phyloP scores from a whole-genome alignment of 2,113 vertebrate genomes.

The Perca fluviatilis region DNA sequence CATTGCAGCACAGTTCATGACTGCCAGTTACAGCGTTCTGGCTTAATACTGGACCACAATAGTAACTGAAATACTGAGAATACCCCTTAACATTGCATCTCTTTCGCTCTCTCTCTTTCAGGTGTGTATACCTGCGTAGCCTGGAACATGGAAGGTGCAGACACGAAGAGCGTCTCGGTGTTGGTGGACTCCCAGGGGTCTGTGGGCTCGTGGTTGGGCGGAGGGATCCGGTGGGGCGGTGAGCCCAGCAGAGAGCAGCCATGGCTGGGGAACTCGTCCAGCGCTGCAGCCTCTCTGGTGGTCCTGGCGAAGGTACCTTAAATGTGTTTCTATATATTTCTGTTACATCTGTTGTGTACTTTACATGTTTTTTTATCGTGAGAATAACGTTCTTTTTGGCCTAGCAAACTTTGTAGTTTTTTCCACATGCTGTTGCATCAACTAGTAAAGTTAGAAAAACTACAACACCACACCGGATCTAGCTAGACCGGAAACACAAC shows the following conservation, averaged over 20 bases:
- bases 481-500: no score
- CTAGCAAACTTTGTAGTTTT: no score
- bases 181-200: constrained; percentile 72
- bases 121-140: constrained; percentile 89
- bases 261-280: constrained; percentile 49
- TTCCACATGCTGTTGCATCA: no score
- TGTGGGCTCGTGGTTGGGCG: constrained; percentile 24
- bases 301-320: constrained; percentile 80
- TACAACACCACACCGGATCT: no score
- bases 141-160: constrained; percentile 85
- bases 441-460: no score
- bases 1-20: no score
- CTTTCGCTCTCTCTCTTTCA: constrained; percentile 12
- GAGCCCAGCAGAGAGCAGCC: constrained; percentile 43
- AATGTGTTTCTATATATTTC: not conserved
- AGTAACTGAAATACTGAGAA: no score
- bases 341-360: not conserved
- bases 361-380: no score
- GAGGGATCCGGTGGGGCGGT: not conserved
- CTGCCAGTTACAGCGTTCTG: no score
- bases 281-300: constrained; percentile 75
- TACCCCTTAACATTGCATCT: no score
- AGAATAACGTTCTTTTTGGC: no score
- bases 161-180: constrained; percentile 83
- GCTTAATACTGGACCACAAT: no score